Evolutionary conservation across 2,797 vertebrate species (phyloP).

Genomic region (Sphenodon punctatus): DNA sequence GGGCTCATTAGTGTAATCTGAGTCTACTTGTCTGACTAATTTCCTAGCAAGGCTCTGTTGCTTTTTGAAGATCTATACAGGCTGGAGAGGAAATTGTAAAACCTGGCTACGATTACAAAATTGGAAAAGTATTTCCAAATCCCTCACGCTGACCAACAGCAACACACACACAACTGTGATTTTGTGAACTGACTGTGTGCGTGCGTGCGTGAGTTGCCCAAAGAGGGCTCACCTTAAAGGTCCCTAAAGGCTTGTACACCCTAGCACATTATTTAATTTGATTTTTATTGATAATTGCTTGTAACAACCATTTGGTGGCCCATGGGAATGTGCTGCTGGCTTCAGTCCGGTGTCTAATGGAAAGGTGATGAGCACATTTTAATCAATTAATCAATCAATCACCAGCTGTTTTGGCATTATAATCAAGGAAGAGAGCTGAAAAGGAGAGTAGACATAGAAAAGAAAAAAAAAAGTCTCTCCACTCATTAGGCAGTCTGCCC

Average conservation of each 20-base stretch:
- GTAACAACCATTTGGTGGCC: too few relatives aligned
- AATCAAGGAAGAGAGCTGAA: not conserved
- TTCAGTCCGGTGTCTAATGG: too few relatives aligned
- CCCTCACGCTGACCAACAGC: not conserved
- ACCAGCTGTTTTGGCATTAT: too few relatives aligned
- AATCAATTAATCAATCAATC: too few relatives aligned
- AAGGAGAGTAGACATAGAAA: not conserved
- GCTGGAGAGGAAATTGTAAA: not conserved
- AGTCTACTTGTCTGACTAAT: constrained; percentile 43
- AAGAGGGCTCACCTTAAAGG: not conserved
- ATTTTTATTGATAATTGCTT: too few relatives aligned
- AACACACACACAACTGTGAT: not conserved
- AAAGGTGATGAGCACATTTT: too few relatives aligned
- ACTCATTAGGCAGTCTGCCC: too few relatives aligned
- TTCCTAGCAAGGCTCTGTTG: constrained; percentile 44
- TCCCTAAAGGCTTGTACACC: not conserved
- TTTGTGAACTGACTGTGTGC: not conserved
- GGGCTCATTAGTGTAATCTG: constrained; percentile 56
- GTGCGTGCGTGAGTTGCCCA: not conserved
- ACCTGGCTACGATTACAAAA: not conserved
- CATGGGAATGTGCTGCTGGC: too few relatives aligned
- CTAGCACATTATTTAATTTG: not conserved
- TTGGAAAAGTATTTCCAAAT: not conserved
- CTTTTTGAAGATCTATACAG: constrained; percentile 40
- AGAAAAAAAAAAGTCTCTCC: constrained; percentile 1